Percentiles rank a stretch among this genome's conserved stretches.
Conservation (phyloP, 2,113 vertebrate genomes). For the Petroica traversi region DNA sequence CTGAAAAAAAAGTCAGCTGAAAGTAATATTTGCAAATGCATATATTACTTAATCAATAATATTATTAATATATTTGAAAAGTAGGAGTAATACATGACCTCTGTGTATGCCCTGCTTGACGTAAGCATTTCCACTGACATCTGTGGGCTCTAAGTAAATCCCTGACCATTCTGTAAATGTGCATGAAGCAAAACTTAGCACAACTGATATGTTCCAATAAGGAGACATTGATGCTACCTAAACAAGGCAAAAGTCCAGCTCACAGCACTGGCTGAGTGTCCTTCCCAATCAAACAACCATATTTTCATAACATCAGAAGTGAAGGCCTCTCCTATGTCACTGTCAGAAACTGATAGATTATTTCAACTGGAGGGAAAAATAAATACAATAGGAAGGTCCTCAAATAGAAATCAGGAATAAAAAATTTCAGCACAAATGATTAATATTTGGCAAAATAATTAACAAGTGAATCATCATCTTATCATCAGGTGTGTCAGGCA, state of each 20-base stretch:
- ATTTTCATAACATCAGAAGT: neutral
- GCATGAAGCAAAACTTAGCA: neutral
- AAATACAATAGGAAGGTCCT: neutral
- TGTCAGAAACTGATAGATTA: neutral
- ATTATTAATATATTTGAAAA: neutral
- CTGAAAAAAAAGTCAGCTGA: neutral
- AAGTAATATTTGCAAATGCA: neutral
- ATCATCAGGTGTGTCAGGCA: neutral
- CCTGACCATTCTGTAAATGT: neutral
- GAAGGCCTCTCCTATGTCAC: neutral
- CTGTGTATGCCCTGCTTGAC: neutral
- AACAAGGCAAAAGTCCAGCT: neutral
- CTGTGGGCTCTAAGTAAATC: neutral
- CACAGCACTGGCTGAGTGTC: neutral
- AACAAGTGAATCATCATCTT: constrained; percentile 21
- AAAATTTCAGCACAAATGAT: neutral
- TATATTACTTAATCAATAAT: neutral
- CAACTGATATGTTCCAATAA: neutral
- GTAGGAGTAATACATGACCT: neutral
- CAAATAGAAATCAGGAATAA: neutral
- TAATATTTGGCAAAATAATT: constrained; percentile 38
- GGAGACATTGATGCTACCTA: too few relatives aligned
- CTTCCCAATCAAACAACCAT: neutral
- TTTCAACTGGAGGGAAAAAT: neutral
- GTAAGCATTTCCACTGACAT: neutral